phyloP scores from a whole-genome alignment of 2,113 vertebrate genomes.

The Onychorhynchus coronatus region DNA sequence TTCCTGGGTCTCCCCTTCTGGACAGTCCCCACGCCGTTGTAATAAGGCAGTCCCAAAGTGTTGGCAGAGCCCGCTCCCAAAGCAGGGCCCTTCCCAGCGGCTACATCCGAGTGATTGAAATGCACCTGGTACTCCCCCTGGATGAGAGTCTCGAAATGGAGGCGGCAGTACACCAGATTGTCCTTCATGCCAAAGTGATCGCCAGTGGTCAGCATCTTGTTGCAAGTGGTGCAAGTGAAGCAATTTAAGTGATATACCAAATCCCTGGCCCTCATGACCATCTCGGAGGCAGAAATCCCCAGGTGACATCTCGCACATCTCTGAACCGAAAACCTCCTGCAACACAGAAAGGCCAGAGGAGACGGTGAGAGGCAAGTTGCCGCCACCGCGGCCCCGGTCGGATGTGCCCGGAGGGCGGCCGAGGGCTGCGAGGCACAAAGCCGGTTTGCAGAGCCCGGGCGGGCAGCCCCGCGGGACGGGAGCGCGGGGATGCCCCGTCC shows the following conservation, averaged over 20 bases:
- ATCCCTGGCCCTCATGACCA: slow-evolving; percentile 98
- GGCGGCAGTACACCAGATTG: slow-evolving; percentile 97
- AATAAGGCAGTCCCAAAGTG: slow-evolving; percentile 94
- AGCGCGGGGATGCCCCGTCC: background rate
- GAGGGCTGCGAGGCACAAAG: background rate
- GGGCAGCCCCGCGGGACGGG: background rate
- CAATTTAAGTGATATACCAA: slow-evolving; percentile 98
- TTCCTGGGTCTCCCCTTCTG: slow-evolving; percentile 97
- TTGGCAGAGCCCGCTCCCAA: slow-evolving; percentile 83
- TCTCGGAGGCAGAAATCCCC: slow-evolving; percentile 98
- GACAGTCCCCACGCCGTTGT: slow-evolving; percentile 96
- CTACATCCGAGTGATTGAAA: slow-evolving; percentile 92
- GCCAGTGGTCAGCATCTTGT: slow-evolving; percentile 97
- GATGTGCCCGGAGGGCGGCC: background rate
- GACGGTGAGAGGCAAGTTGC: slow-evolving; percentile 35
- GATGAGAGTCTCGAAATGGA: slow-evolving; percentile 98
- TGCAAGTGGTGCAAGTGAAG: slow-evolving; percentile 98
- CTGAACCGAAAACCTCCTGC: slow-evolving; percentile 98
- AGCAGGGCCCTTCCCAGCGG: slow-evolving; percentile 84
- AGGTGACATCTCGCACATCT: slow-evolving; percentile 96
- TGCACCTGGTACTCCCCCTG: slow-evolving; percentile 95
- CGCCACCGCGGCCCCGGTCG: background rate
- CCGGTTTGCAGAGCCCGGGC: background rate
- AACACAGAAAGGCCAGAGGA: slow-evolving; percentile 62
- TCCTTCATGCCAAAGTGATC: slow-evolving; percentile 99